phyloP scores from a whole-genome alignment of 2,888 invertebrate species.

The Hyalella azteca region DNA sequence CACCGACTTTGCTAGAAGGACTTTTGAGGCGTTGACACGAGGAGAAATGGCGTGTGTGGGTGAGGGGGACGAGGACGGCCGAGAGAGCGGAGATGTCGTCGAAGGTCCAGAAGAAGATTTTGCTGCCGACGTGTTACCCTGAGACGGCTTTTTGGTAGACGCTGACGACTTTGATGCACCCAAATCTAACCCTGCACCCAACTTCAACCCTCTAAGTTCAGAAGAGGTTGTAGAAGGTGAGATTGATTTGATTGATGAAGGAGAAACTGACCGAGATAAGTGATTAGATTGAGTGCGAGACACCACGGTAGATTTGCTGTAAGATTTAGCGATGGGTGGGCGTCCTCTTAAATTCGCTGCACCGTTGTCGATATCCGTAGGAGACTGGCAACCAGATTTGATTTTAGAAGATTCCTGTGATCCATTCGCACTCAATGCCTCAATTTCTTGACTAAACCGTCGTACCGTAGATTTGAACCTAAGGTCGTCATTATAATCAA shows the following conservation, averaged over 20 bases:
- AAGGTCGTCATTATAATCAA: not conserved
- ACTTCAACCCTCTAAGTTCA: no score
- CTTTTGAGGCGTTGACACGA: not conserved
- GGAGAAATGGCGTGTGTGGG: not conserved
- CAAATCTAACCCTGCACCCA: not conserved
- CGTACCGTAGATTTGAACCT: not conserved
- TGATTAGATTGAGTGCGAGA: not conserved
- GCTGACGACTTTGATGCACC: not conserved
- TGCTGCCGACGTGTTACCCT: not conserved
- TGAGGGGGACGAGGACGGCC: not conserved
- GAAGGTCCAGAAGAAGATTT: not conserved
- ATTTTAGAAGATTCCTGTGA: not conserved
- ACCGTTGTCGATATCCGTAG: not conserved
- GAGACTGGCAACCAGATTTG: not conserved
- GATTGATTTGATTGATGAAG: not conserved
- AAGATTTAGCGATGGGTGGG: constrained; percentile 9
- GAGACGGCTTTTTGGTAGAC: not conserved
- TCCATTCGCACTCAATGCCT: not conserved
- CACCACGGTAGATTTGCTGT: not conserved
- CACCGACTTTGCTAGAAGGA: not conserved
- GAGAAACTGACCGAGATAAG: not conserved
- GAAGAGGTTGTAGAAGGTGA: not conserved
- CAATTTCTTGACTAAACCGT: not conserved
- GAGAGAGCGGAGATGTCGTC: not conserved
- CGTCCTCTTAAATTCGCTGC: not conserved